Percentiles rank a stretch among this genome's conserved stretches.
Evolutionary conservation across 2,797 vertebrate species (phyloP).

Genomic region (Zalophus californianus): DNA sequence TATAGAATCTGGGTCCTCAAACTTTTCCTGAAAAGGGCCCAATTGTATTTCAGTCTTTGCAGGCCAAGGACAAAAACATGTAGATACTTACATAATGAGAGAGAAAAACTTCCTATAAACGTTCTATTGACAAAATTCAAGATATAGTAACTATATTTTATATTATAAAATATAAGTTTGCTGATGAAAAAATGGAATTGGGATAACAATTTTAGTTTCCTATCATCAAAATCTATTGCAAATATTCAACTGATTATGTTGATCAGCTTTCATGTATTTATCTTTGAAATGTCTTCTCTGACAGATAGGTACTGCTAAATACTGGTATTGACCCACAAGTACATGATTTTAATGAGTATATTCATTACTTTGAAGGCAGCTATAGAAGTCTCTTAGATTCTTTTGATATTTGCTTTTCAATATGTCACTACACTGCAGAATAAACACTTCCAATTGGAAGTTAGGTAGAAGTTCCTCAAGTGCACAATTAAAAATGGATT

Average conservation of each 20-base stretch:
- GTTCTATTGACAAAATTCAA: neutral
- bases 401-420: conserved; percentile 40
- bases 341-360: conserved; percentile 57
- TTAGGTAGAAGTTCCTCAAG: conserved; percentile 25
- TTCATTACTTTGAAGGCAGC: conserved; percentile 43
- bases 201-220: neutral
- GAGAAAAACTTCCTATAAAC: neutral
- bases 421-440: neutral
- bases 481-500: conserved; percentile 25
- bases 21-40: neutral
- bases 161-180: neutral
- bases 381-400: conserved; percentile 21
- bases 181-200: conserved; percentile 41
- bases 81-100: neutral
- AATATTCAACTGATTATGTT: conserved; percentile 32
- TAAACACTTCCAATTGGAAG: conserved; percentile 61
- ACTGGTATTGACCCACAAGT: neutral
- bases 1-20: neutral
- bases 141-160: neutral
- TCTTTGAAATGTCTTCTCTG: conserved; percentile 59
- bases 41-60: conserved; percentile 19
- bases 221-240: conserved; percentile 34
- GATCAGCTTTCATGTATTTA: conserved; percentile 48
- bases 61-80: neutral
- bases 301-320: neutral